Base-by-base conservation (phyloP, 1,140 invertebrate species). In the Latrodectus geometricus region DNA sequence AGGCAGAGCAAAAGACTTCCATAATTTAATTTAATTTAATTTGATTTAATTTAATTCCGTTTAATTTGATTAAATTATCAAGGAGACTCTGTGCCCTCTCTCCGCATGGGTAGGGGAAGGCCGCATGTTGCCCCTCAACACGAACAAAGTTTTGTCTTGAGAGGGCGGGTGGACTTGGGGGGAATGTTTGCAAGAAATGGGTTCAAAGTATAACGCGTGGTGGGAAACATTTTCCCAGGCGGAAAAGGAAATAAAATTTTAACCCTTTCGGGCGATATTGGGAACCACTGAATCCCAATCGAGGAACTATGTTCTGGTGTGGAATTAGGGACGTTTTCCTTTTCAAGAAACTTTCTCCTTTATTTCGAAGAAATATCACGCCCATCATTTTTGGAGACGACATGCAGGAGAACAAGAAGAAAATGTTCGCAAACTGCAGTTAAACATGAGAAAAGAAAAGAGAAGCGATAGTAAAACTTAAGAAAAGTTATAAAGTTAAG, bases 1-100 rank as follows among this genome's bases (percentile, higher is more conserved):
- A 65, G 21, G 70, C 8, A 50, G 75, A 23, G 76, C 50, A 87
- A 87, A 56, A 61, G 74, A 73, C 69, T 75, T 65, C 85, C 76
- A 87, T 87, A 87, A 87, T 87, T 87, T 87, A 87, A 87, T 87
- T 80, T 79, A 87, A 87, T 87, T 87, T 79, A 87, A 87, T 80
- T 79, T 79, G 77, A 87, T 87, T 87, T 79, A 87, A 87, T 87
- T 87, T 79, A 87, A 87, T 87, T 80, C 66, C 76, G 77, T 87
- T 87, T 79, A 87, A 87, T 87, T 87, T 79, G 77, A 87, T 87
- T 87, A 87, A 87, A 87, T 87, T 87, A 87, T 79, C 76, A 76
- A 61, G 35, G 68, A 52, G 54, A 76, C 61, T 66, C 68, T 68
- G 74, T 70, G 52, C 35, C 49, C 61, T 61, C 80, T 73, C 80